phyloP scores from a whole-genome alignment of 2,113 vertebrate species.

The Ginglymostoma cirratum region DNA sequence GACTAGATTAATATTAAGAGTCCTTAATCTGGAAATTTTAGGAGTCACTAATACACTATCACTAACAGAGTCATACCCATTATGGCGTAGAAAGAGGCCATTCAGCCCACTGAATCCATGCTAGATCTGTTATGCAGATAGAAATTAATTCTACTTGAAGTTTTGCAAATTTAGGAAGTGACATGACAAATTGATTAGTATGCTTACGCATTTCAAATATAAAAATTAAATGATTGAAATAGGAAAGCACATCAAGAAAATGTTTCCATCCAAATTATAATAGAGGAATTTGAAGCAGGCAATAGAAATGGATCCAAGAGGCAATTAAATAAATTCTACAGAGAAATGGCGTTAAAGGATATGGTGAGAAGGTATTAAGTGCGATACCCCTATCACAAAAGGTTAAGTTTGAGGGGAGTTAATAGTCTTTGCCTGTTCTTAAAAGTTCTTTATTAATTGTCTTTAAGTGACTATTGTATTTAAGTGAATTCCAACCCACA shows the following conservation, averaged over 20 bases:
- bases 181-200: background rate
- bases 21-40: background rate
- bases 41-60: background rate
- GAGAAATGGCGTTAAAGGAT: background rate
- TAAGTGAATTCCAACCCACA: background rate
- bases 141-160: background rate
- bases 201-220: background rate
- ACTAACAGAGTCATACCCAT: background rate
- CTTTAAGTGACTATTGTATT: background rate
- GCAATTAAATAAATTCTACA: background rate
- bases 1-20: background rate
- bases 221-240: background rate
- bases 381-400: background rate
- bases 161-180: background rate
- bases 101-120: too few species aligned
- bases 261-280: background rate
- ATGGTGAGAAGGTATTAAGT: background rate
- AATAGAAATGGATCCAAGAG: background rate
- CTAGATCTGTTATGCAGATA: background rate
- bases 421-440: background rate
- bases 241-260: background rate
- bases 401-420: background rate
- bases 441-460: background rate
- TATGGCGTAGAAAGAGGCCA: too few species aligned
- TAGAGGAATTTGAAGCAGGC: background rate